Conservation (phyloP, 2,797 vertebrate species). For the Neosalanx taihuensis region DNA sequence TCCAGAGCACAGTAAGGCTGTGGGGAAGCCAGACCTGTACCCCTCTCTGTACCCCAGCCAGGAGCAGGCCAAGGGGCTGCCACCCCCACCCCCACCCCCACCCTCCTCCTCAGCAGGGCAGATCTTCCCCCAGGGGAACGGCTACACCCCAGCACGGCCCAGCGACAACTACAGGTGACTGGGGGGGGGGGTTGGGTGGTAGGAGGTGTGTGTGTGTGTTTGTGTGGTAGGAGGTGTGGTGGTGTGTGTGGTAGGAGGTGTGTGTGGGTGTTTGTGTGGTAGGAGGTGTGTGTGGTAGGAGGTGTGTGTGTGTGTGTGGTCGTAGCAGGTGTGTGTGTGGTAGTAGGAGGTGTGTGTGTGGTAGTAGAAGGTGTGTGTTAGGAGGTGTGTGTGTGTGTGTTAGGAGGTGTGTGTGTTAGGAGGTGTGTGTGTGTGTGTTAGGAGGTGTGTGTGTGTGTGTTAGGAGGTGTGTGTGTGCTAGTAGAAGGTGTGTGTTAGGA, state of each 20-base stretch:
- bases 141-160: slow-evolving; percentile 74
- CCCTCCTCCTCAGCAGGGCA: slow-evolving; percentile 72
- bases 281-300: background rate
- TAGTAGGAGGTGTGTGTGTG: no score
- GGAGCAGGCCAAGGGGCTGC: slow-evolving; percentile 84
- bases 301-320: background rate
- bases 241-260: background rate
- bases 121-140: slow-evolving; percentile 80
- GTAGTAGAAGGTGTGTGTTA: no score
- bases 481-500: no score
- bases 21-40: slow-evolving; percentile 76
- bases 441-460: no score
- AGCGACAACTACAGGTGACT: slow-evolving; percentile 85
- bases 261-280: background rate
- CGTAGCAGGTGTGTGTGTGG: no score
- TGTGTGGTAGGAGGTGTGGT: background rate
- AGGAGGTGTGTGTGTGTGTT: background rate
- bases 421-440: no score
- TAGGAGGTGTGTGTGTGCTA: no score
- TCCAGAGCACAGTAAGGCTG: slow-evolving; percentile 78
- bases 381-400: no score
- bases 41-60: slow-evolving; percentile 54
- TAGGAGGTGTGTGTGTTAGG: no score
- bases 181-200: background rate
- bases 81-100: slow-evolving; percentile 78